A percentile compares a stretch with the other conserved stretches of the same genome.
phyloP scores from a whole-genome alignment of 2,888 invertebrate genomes.

The Acanthopleura granulata region DNA sequence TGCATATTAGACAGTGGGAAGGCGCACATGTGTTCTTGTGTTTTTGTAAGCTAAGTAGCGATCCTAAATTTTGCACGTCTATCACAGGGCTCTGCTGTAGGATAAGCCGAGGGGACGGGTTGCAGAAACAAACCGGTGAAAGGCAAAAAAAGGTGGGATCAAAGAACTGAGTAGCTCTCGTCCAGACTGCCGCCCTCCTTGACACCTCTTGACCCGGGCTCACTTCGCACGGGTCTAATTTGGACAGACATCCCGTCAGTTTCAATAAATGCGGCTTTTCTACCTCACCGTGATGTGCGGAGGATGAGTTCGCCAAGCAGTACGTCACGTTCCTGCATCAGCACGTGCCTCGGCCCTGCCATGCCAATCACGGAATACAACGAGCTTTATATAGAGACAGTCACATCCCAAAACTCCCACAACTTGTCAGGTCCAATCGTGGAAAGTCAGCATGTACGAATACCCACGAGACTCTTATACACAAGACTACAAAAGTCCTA shows the following conservation, averaged over 20 bases:
- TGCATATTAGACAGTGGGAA: not conserved
- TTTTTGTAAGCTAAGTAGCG: not conserved
- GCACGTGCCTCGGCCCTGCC: no score
- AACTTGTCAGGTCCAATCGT: no score
- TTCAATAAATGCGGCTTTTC: not conserved
- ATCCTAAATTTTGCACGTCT: slow-evolving; percentile 1
- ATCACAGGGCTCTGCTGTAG: not conserved
- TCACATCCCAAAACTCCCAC: no score
- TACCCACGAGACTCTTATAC: no score
- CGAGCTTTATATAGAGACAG: no score
- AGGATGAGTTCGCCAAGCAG: no score
- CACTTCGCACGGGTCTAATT: not conserved
- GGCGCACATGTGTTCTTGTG: not conserved
- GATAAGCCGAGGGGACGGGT: no score
- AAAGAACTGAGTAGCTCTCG: not conserved
- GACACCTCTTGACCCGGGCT: slow-evolving; percentile 14
- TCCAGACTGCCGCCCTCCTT: not conserved
- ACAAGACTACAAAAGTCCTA: no score
- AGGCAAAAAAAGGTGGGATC: slow-evolving; percentile 1
- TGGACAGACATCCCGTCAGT: not conserved
- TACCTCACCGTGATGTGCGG: not conserved
- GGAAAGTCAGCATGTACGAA: no score
- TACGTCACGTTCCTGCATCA: no score
- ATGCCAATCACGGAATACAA: no score
- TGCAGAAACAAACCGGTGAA: not conserved